Evolutionary conservation across 2,797 vertebrate genomes (phyloP), one percentile per base, ranked within the genome.

Genomic region (Propithecus perrieri): DNA sequence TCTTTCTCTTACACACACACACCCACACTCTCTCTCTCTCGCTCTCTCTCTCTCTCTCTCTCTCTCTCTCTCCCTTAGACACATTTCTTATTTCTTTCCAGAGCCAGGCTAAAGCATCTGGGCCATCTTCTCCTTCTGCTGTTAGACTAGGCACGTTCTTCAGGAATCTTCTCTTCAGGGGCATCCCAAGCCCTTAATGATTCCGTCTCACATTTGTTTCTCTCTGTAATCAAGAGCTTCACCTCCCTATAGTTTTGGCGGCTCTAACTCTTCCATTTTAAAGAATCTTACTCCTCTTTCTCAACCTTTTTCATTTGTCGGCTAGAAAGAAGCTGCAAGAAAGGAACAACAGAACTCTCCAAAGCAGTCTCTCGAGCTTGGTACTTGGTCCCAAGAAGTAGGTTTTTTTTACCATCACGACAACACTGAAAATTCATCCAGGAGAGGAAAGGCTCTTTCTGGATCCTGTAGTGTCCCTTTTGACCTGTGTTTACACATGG

Each of bases 161-260:
- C 15, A 14, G 43, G 75, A 72, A 63, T 46, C 17, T 71, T 65
- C 18, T 67, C 28, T 90, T 9, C 5, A 28, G 7, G 28, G 48
- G 1, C 15, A 1, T 13, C 17, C 43, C 11, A 35, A 67, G 28
- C 15, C 67, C 7, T 8, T 57, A 7, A 1, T 1, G 5, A 7
- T 17, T 48, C 20, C 15, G 5, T 26, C n/a, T 88, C 18, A 7
- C 7, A 0, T 65, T 57, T 85, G 18, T 75, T 59, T 41, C 33
- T 69, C 22, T 88, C 35, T 80, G 0, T 2, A 41, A 43, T 33
- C 41, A 78, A 43, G 35, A 38, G 15, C 83, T 78, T 22, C 30
- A 2, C 67, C 26, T 61, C 28, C 57, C 30, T 65, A 33, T 8
- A 11, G 35, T 22, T 43, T 28, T 7, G 50, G 33, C 57, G 75